Evolutionary conservation across 23 tunicate genomes (phyloP), one percentile per base, ranked within the genome.

Genomic region (Ciona savignyi): DNA sequence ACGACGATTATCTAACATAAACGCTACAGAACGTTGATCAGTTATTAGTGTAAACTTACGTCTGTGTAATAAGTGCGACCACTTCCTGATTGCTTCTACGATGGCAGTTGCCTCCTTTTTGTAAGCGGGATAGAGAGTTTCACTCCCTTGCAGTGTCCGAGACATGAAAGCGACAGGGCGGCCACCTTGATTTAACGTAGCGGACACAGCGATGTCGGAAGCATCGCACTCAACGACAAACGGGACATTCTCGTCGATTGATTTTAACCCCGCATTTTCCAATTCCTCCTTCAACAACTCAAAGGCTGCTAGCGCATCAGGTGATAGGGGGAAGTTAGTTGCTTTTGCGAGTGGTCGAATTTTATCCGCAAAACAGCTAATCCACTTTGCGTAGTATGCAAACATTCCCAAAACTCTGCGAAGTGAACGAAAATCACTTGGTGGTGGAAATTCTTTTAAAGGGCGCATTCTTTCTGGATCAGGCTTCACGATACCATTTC

Each of bases 101-200:
- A 72, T 72, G 23, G 76, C 65, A n/a, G 63, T 11, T n/a, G 76
- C 76, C 42, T 72, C 76, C 25, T 35, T 72, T 35, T 72, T 66
- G 24, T 35, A 24, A 3, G 21, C 11, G 65, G 76, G 64, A 72
- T 72, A 42, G 29, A 23, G 34, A 3, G 25, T 26, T 72, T 72
- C 76, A 35, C 76, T 42, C 4, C n/a, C 22, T 28, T 19, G 22
- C 3, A 72, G 76, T n/a, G 76, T 72, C 3, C 76, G 76, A 3
- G 76, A 35, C 64, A 34, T 35, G 42, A 42, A 72, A 3, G 76
- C 76, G 15, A 72, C 76, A 3, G 76, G 76, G 4, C 76, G 66
- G 26, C 76, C 76, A 9, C 25, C 67, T 72, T 72, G 76, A 4
- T 21, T 25, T 4, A 72, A 67, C 3, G 26, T 35, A 3, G 76